Base-by-base conservation (phyloP, 2,113 vertebrate species). In the Datnioides undecimradiatus region DNA sequence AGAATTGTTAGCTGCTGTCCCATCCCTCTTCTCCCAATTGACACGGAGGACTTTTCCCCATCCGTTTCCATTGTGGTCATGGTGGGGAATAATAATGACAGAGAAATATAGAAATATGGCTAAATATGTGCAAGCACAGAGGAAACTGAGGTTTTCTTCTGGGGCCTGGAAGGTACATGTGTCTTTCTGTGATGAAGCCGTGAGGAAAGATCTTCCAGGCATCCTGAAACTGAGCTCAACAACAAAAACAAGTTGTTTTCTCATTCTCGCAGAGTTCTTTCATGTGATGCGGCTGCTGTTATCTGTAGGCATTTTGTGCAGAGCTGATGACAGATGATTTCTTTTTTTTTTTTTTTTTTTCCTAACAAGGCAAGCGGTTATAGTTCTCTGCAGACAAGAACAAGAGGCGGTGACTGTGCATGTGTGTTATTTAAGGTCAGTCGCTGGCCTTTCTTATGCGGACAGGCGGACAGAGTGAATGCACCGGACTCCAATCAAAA, bases 401-500 rank as follows among this genome's bases (percentile, higher is more conserved):
- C 33, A 49, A 2, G 45, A 14, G 25, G 1, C 6, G 38, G 6
- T 23, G 7, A 52, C n/a, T 33, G 57, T 16, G 45, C n/a, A 33
- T 33, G 34, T 41, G 48, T 54, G 48, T n/a, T 31, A 14, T 11
- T 57, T 19, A 21, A 38, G 74, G 55, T 72, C 40, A 27, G 17
- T 63, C 6, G 17, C 25, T 25, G 70, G 71, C 43, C 40, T 65
- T 65, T 80, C 69, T 29, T 65, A 10, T 46, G 49, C 9, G 21
- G 16, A 46, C 64, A 41, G 84, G 33, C 23, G 51, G 65, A 45
- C 60, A 76, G 80, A 90, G 33, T 85, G 60, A 83, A 87, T 8
- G 51, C 79, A 90, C 74, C 55, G 69, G 89, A 85, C 76, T 83
- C 54, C 27, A 77, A 91, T 88, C 72, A 87, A 43, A 34, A n/a